phyloP scores from a whole-genome alignment of 2,113 vertebrate genomes.

The Eleginops maclovinus region DNA sequence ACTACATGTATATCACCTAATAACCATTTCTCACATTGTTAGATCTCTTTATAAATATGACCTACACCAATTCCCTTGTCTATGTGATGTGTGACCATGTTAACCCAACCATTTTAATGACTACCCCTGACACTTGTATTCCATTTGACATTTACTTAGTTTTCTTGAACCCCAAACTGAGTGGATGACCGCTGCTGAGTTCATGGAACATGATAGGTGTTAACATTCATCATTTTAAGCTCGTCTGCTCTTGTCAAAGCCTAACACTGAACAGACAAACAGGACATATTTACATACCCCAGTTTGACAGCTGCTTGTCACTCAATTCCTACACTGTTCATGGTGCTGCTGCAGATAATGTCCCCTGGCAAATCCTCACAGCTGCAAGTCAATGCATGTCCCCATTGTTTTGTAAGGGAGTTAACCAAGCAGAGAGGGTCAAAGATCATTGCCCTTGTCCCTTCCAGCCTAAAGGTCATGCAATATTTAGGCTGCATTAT shows the following conservation, averaged over 20 bases:
- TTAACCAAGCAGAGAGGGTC: constrained; percentile 39
- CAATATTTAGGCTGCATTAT: constrained; percentile 16
- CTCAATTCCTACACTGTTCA: constrained; percentile 24
- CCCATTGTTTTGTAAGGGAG: constrained; percentile 22
- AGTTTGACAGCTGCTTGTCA: constrained; percentile 47
- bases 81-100: not conserved
- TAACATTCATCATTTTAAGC: constrained; percentile 26
- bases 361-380: constrained; percentile 21
- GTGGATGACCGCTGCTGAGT: constrained; percentile 31
- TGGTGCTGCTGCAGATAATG: constrained; percentile 38
- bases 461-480: constrained; percentile 38
- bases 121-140: constrained; percentile 1
- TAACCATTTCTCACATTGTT: not conserved
- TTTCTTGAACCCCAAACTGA: constrained; percentile 1
- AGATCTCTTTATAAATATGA: not conserved
- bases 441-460: constrained; percentile 49
- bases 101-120: not conserved
- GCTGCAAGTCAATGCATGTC: constrained; percentile 39
- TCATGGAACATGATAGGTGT: constrained; percentile 26
- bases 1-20: not conserved
- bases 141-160: constrained; percentile 5
- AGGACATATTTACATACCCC: constrained; percentile 18
- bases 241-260: constrained; percentile 12
- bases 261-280: constrained; percentile 21
- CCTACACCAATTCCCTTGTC: too few relatives aligned